Percentiles rank a stretch among this genome's conserved stretches.
Conservation (phyloP, 2,888 invertebrate species). For the Aphidius colemani region DNA sequence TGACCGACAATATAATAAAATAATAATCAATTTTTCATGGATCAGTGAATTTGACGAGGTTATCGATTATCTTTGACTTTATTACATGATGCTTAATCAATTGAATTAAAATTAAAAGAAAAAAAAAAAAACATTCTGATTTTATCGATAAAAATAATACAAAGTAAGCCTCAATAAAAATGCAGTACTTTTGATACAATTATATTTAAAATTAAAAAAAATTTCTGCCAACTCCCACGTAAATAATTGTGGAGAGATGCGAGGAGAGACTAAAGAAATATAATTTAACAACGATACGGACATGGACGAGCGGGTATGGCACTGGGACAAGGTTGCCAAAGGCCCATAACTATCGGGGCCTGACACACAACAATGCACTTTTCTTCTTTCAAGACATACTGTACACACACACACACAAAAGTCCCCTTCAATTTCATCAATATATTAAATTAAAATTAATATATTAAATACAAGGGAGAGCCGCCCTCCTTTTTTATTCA, state of each 20-base stretch:
- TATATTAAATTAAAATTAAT: too few relatives aligned
- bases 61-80: neutral
- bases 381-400: constrained; percentile 27
- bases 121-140: neutral
- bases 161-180: too few relatives aligned
- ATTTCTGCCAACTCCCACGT: constrained; percentile 17
- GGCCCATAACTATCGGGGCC: constrained; percentile 54
- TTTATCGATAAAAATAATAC: too few relatives aligned
- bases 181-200: too few relatives aligned
- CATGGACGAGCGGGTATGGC: constrained; percentile 38
- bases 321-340: constrained; percentile 58
- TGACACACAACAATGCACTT: constrained; percentile 54
- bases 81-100: too few relatives aligned
- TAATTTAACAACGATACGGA: constrained; percentile 4
- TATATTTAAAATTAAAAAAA: too few relatives aligned
- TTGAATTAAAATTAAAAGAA: too few relatives aligned
- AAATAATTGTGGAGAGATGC: neutral
- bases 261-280: constrained; percentile 8
- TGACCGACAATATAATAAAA: neutral
- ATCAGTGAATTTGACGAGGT: neutral
- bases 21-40: constrained; percentile 9
- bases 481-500: too few relatives aligned
- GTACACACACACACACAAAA: too few relatives aligned
- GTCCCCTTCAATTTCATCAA: constrained; percentile 28
- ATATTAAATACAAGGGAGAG: too few relatives aligned